These are phyloP conservation scores for Kryphioiulus occultus DNA, from an alignment of 2,888 invertebrate genomes.

Conservation along the genomic window DNA sequence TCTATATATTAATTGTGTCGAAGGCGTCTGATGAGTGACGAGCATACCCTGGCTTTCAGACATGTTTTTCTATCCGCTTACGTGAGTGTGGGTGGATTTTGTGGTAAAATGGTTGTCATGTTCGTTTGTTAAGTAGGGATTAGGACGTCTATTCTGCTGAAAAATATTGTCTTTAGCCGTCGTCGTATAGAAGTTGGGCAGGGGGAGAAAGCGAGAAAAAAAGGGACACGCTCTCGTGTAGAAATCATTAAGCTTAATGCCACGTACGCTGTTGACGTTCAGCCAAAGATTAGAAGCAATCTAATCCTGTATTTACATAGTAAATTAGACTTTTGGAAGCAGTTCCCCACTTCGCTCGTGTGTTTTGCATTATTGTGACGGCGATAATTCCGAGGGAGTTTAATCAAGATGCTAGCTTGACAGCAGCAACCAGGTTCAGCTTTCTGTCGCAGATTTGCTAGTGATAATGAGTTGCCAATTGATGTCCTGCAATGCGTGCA, in stretches of 20 bases:
- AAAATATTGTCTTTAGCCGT: background rate
- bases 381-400: background rate
- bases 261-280: constrained; percentile 14
- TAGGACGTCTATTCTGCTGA: constrained; percentile 19
- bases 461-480: background rate
- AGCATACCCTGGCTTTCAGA: background rate
- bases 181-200: background rate
- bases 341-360: background rate
- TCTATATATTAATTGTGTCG: constrained; percentile 19
- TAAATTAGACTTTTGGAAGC: constrained; percentile 44
- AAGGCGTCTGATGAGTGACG: constrained; percentile 1
- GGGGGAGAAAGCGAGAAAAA: background rate
- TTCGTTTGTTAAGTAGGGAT: constrained; percentile 48
- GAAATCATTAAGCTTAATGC: constrained; percentile 9
- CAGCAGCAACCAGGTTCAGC: background rate
- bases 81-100: constrained; percentile 32
- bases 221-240: background rate
- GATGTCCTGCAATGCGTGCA: background rate
- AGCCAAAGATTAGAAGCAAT: constrained; percentile 37
- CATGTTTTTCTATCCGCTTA: constrained; percentile 17
- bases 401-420: constrained; percentile 7
- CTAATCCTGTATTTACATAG: constrained; percentile 48
- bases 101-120: constrained; percentile 48
- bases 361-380: background rate
- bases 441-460: background rate